Base-by-base conservation (phyloP, 2,888 invertebrate genomes). In the Seira musarum region DNA sequence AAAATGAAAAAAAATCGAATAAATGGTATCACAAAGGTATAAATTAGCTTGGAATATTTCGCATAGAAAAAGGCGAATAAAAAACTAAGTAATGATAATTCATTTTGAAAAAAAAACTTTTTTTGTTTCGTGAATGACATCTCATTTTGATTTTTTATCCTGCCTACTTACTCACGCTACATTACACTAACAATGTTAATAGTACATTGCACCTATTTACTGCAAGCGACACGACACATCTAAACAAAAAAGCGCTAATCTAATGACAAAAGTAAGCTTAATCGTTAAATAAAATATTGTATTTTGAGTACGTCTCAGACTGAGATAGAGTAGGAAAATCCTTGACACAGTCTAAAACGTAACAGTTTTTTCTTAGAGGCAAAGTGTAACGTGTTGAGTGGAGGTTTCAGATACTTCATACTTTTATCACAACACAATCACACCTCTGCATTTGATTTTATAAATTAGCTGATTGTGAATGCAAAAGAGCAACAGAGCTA, bases 331-430 rank as follows among this genome's bases (percentile, higher is more conserved):
- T 53, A 77, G 77, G 77, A 77, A 77, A 77, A 77, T 77, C 77
- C 77, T 77, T 77, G 77, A 77, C 77, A 77, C 77, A 77, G 70
- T 77, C 53, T 53, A 53, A 77, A 77, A 60, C 69, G 65, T 53
- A 69, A 69, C 76, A 76, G 64, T 76, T 76, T 5, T 30, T 30
- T 30, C 30, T 30, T 30, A 30, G 30, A 30, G 30, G 30, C 30
- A 30, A 30, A 30, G 30, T 30, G 30, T 30, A 30, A 30, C 30
- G 30, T 30, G 30, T 8, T 30, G 30, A 30, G 30, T 30, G 30
- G 30, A 30, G 30, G 30, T 8, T 30, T 30, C 8, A 30, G 30
- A 30, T 30, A n/a, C n/a, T n/a, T n/a, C n/a, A n/a, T n/a, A n/a
- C n/a, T n/a, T n/a, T n/a, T n/a, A 30, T 30, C 30, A 53, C 53